Percentiles rank a stretch among this genome's conserved stretches.
These are phyloP conservation scores for Formica exsecta DNA, from an alignment of 1,140 invertebrate species.

Conservation along the genomic window DNA sequence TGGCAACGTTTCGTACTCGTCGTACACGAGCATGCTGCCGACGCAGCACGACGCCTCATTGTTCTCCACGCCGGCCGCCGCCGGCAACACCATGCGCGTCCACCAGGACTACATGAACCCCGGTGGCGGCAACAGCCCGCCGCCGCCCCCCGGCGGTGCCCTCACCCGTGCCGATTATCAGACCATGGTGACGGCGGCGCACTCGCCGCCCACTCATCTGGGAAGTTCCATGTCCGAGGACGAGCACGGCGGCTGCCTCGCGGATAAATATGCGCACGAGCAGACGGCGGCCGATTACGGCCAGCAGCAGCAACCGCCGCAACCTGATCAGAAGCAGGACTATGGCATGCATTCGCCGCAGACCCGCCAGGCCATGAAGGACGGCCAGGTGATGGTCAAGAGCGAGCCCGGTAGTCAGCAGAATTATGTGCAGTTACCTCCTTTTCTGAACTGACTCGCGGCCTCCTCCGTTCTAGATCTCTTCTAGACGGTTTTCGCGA, in stretches of 20 bases:
- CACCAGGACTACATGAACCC: conserved; percentile 89
- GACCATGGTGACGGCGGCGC: conserved; percentile 88
- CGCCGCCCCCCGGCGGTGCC: conserved; percentile 80
- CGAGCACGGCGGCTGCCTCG: conserved; percentile 85
- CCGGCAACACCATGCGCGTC: conserved; percentile 85
- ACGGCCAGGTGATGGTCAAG: conserved; percentile 86
- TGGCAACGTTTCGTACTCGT: conserved; percentile 83
- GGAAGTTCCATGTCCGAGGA: conserved; percentile 86
- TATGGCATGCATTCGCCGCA: conserved; percentile 87
- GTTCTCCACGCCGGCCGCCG: conserved; percentile 86
- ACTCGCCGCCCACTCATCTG: conserved; percentile 88
- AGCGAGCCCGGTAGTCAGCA: conserved; percentile 88
- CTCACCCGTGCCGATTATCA: conserved; percentile 89
- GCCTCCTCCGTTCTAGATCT: conserved; percentile 79
- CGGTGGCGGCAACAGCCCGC: conserved; percentile 85
- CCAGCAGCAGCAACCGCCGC: conserved; percentile 84
- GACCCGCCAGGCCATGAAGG: conserved; percentile 86
- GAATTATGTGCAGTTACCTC: conserved; percentile 90
- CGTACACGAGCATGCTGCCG: conserved; percentile 90
- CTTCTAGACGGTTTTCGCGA: conserved; percentile 48
- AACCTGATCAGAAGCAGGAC: conserved; percentile 86
- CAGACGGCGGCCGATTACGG: conserved; percentile 85
- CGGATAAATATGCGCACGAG: conserved; percentile 88
- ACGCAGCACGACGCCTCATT: conserved; percentile 89
- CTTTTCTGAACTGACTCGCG: conserved; percentile 91